Evolutionary conservation across 2,113 vertebrate species (phyloP).

Genomic region (Cyphomyrus discorhynchus): DNA sequence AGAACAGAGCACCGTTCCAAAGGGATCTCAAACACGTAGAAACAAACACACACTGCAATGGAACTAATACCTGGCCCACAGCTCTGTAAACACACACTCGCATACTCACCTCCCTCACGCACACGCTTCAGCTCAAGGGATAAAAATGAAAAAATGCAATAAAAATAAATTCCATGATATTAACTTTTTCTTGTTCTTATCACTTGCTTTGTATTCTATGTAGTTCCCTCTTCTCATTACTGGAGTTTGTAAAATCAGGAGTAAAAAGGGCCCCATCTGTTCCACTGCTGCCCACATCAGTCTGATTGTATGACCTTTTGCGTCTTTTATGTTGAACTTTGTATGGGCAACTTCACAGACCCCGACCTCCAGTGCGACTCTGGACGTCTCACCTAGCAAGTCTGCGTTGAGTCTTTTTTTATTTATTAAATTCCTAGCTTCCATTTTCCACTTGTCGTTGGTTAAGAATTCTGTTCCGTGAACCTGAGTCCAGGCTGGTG

Average conservation of each 20-base stretch:
- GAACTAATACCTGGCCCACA: not conserved
- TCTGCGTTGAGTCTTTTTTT: not conserved
- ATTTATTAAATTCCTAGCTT: not conserved
- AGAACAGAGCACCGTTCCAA: slow-evolving; percentile 6
- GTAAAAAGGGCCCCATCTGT: not conserved
- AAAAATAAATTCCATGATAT: slow-evolving; percentile 9
- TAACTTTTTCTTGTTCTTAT: slow-evolving; percentile 7
- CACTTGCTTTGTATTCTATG: not conserved
- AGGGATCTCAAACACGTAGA: not conserved
- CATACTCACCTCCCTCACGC: not conserved
- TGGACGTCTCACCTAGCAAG: not conserved
- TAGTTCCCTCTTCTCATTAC: slow-evolving; percentile 4
- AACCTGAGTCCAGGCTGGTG: not conserved
- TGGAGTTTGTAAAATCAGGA: slow-evolving; percentile 4
- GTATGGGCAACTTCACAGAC: not conserved
- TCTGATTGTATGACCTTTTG: not conserved
- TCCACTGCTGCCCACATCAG: not conserved
- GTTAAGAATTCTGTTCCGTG: not conserved
- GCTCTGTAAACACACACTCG: not conserved
- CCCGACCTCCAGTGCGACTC: not conserved
- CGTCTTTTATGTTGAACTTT: not conserved
- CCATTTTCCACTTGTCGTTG: not conserved
- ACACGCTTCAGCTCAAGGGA: slow-evolving; percentile 11
- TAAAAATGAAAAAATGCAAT: slow-evolving; percentile 7
- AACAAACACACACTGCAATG: not conserved